A percentile compares a stretch with the other conserved stretches of the same genome.
phyloP scores from a whole-genome alignment of 1,140 invertebrate genomes.

The Anastrepha obliqua region DNA sequence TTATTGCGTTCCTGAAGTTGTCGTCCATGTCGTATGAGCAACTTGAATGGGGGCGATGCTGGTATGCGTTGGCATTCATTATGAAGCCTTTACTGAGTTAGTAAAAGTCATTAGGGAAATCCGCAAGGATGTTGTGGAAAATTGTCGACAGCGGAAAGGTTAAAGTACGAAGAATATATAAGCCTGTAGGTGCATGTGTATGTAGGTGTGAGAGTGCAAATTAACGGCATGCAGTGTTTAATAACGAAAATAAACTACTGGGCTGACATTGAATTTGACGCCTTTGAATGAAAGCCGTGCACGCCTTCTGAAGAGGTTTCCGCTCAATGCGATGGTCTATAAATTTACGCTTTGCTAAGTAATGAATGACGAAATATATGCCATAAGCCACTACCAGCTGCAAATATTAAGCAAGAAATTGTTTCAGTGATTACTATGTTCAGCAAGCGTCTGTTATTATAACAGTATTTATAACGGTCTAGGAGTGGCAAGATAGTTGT shows the following conservation, averaged over 20 bases:
- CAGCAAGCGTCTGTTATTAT: too few species aligned
- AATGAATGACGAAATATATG: too few species aligned
- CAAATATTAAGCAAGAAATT: too few species aligned
- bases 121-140: constrained; percentile 4
- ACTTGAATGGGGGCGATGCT: neutral
- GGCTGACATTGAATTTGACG: neutral
- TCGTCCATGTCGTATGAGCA: neutral
- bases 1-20: neutral
- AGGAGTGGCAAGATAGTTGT: too few species aligned
- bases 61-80: neutral
- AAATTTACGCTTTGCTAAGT: too few species aligned
- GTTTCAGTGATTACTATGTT: too few species aligned
- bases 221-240: neutral
- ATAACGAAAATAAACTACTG: neutral
- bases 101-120: constrained; percentile 17
- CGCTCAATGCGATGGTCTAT: too few species aligned
- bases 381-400: too few species aligned
- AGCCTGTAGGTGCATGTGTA: neutral
- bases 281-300: neutral
- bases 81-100: neutral
- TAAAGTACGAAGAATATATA: neutral
- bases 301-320: too few species aligned
- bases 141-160: constrained; percentile 3
- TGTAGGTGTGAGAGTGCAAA: neutral
- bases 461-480: too few species aligned